A percentile compares a stretch with the other conserved stretches of the same genome.
Conservation (phyloP, 2,888 invertebrate genomes). For the Eilema sororculum region DNA sequence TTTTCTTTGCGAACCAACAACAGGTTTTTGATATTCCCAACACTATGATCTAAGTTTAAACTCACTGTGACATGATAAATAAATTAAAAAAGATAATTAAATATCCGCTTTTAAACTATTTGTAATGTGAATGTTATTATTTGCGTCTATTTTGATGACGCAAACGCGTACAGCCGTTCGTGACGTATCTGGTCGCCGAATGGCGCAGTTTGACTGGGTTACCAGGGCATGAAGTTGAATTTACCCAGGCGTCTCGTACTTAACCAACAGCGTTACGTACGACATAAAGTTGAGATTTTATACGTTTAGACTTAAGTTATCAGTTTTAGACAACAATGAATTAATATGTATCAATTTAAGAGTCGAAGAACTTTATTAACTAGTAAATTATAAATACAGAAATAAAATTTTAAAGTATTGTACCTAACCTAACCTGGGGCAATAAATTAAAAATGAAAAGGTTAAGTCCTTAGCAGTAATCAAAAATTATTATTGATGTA, state of each 20-base stretch:
- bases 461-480: not conserved
- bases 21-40: constrained; percentile 9
- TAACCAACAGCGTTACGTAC: no score
- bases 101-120: constrained; percentile 33
- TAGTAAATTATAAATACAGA: no score
- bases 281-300: not conserved
- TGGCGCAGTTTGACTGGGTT: constrained; percentile 73
- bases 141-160: constrained; percentile 69
- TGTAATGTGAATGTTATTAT: constrained; percentile 42
- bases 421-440: no score
- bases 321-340: no score
- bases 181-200: constrained; percentile 67
- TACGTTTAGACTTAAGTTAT: no score
- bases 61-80: constrained; percentile 15
- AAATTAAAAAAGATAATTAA: constrained; percentile 9
- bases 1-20: constrained; percentile 34
- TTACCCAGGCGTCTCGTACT: constrained; percentile 18
- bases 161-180: constrained; percentile 50
- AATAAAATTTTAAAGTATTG: no score
- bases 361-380: no score
- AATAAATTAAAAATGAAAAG: not conserved
- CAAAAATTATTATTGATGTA: not conserved
- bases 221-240: constrained; percentile 45
- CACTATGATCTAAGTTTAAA: not conserved
- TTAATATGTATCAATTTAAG: no score